A percentile compares a stretch with the other conserved stretches of the same genome.
phyloP scores from a whole-genome alignment of 1,140 invertebrate genomes.

The Gonatopus flavifemur region DNA sequence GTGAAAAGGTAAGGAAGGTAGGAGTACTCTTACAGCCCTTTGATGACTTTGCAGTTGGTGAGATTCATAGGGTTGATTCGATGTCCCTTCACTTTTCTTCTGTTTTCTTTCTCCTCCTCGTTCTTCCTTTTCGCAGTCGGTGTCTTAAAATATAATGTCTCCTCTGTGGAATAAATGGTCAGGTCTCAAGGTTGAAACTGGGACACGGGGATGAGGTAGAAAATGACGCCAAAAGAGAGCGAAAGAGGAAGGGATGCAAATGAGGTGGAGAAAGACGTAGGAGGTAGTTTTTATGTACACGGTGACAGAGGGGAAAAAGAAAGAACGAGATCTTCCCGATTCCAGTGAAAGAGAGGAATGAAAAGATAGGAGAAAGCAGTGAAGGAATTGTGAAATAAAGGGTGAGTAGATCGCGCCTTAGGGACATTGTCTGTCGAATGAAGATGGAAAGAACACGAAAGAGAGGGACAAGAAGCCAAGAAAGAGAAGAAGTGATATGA shows the following conservation, averaged over 20 bases:
- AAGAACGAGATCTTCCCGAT: slow-evolving; percentile 14
- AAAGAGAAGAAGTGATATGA: slow-evolving; percentile 17
- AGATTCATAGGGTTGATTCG: slow-evolving; percentile 10
- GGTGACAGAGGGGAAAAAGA: neutral
- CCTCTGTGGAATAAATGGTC: slow-evolving; percentile 1
- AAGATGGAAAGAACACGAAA: slow-evolving; percentile 8
- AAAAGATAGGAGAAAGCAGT: neutral
- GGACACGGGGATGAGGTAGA: slow-evolving; percentile 14
- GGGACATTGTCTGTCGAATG: too few relatives aligned
- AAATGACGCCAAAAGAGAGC: slow-evolving; percentile 18
- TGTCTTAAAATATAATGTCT: too few relatives aligned
- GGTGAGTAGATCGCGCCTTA: too few relatives aligned
- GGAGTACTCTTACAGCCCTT: slow-evolving; percentile 10
- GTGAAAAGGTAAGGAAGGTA: neutral
- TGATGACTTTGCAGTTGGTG: slow-evolving; percentile 15
- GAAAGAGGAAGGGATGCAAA: slow-evolving; percentile 34
- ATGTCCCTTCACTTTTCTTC: too few relatives aligned
- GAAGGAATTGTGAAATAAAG: slow-evolving; percentile 8
- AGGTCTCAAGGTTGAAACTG: slow-evolving; percentile 1
- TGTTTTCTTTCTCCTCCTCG: slow-evolving; percentile 15
- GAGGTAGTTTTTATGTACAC: slow-evolving; percentile 8
- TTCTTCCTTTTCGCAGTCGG: neutral
- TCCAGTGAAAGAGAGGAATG: too few relatives aligned
- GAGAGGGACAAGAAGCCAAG: neutral
- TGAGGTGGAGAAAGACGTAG: slow-evolving; percentile 28